These are phyloP conservation scores for Trachymyrmex septentrionalis DNA, from an alignment of 1,140 invertebrate genomes.

Conservation along the genomic window DNA sequence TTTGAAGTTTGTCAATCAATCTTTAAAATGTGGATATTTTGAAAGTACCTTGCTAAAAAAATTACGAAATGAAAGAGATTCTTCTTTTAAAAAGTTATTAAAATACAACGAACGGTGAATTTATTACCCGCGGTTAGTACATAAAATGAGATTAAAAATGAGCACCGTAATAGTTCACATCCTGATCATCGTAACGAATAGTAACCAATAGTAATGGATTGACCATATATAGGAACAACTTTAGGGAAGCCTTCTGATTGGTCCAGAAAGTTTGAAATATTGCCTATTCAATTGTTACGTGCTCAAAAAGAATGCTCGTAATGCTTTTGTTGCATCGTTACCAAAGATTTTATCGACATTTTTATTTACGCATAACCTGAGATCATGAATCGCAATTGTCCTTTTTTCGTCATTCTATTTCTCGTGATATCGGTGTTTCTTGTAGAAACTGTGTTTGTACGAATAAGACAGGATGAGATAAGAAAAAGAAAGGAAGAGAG, in stretches of 20 bases:
- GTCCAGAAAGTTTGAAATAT: no score
- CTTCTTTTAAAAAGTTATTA: neutral
- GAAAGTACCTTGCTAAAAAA: neutral
- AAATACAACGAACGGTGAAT: neutral
- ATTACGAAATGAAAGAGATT: neutral
- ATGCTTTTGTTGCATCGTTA: conserved; percentile 53
- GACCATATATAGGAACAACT: no score
- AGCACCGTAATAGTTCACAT: no score
- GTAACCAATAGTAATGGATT: no score
- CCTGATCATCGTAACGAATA: no score
- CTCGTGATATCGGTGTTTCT: conserved; percentile 70
- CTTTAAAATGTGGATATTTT: neutral
- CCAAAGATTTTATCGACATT: conserved; percentile 57
- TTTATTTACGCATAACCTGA: conserved; percentile 77
- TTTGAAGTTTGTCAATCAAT: neutral
- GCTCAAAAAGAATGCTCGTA: neutral
- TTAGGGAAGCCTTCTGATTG: no score
- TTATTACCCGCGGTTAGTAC: neutral
- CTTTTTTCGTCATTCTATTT: conserved; percentile 77
- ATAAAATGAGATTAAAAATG: neutral
- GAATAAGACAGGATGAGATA: conserved; percentile 46
- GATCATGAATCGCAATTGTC: conserved; percentile 75
- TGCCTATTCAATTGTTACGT: neutral
- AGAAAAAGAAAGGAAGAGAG: conserved; percentile 2
- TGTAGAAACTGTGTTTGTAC: conserved; percentile 54